phyloP scores from a whole-genome alignment of 2,113 vertebrate genomes.

The Dasyprocta punctata region DNA sequence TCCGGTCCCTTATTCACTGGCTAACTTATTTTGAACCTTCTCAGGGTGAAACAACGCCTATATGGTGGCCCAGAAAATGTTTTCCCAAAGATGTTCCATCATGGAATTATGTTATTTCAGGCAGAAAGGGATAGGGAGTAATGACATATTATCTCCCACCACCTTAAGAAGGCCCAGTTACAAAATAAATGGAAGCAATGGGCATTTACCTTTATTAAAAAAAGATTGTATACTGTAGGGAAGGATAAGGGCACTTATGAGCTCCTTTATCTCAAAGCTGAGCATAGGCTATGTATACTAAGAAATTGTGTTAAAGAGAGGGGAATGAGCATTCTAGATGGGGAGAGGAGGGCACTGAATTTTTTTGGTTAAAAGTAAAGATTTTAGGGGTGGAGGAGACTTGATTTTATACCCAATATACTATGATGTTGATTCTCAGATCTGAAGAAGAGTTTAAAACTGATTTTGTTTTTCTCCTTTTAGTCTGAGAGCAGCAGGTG shows the following conservation, averaged over 20 bases:
- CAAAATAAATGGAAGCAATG: slow-evolving; percentile 33
- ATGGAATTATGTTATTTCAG: slow-evolving; percentile 6
- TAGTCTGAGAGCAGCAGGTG: neutral
- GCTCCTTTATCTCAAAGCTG: neutral
- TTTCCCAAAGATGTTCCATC: slow-evolving; percentile 20
- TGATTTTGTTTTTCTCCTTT: slow-evolving; percentile 7
- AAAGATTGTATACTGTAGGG: neutral
- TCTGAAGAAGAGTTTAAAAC: slow-evolving; percentile 25
- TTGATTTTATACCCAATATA: neutral
- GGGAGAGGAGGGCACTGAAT: neutral
- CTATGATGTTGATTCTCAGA: slow-evolving; percentile 2
- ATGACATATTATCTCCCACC: neutral
- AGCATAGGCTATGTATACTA: neutral
- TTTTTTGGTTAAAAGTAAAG: slow-evolving; percentile 23
- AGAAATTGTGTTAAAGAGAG: neutral
- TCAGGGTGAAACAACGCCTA: neutral
- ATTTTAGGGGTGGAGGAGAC: neutral
- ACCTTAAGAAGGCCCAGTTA: neutral
- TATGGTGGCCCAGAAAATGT: neutral
- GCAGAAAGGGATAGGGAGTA: neutral
- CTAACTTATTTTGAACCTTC: slow-evolving; percentile 10
- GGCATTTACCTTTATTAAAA: neutral
- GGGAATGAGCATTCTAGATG: neutral
- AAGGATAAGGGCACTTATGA: neutral
- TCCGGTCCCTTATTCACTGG: neutral